Conservation (phyloP, 2,888 invertebrate genomes). For the Rapana venosa region DNA sequence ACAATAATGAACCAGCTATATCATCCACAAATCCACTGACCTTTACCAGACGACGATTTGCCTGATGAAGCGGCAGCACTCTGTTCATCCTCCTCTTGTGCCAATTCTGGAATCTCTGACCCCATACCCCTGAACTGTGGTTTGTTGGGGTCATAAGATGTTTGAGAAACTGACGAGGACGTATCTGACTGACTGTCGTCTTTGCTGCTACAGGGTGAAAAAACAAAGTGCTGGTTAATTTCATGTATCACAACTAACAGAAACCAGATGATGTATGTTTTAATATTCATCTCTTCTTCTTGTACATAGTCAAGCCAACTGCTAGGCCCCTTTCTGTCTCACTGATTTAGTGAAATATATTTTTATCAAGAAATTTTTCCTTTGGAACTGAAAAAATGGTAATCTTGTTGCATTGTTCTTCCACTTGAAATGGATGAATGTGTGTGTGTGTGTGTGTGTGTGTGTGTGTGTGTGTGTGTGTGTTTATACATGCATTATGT, state of each 20-base stretch:
- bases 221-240: neutral
- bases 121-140: slow-evolving; percentile 68
- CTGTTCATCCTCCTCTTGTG: slow-evolving; percentile 47
- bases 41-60: slow-evolving; percentile 53
- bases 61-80: slow-evolving; percentile 51
- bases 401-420: too few relatives aligned
- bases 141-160: slow-evolving; percentile 73
- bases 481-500: too few relatives aligned
- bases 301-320: neutral
- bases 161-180: slow-evolving; percentile 73
- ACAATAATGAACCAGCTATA: neutral
- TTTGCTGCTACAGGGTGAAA: slow-evolving; percentile 41
- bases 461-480: too few relatives aligned
- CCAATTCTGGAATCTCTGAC: slow-evolving; percentile 70
- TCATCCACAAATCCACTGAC: slow-evolving; percentile 33
- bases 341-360: neutral
- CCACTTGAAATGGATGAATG: too few relatives aligned
- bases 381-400: too few relatives aligned
- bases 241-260: neutral
- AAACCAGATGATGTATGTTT: neutral
- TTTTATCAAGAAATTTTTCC: neutral
- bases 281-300: neutral
- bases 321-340: neutral
- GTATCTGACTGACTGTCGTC: slow-evolving; percentile 65
- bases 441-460: too few relatives aligned